phyloP scores from a whole-genome alignment of 2,888 invertebrate genomes.

The Pelosia muscerda region DNA sequence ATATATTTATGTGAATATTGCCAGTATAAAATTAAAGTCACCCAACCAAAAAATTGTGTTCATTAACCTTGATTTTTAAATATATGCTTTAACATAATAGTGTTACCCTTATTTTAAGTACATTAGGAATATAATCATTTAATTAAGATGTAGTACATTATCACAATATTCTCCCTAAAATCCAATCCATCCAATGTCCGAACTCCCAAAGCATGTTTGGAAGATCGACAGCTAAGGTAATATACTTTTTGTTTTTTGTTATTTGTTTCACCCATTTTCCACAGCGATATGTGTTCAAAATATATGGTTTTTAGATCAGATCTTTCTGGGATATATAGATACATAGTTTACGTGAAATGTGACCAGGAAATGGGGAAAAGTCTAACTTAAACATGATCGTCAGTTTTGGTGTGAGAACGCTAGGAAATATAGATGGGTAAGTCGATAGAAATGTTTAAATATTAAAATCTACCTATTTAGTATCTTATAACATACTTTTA shows the following conservation, averaged over 20 bases:
- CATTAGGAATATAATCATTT: conserved; percentile 40
- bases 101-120: conserved; percentile 62
- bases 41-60: conserved; percentile 20
- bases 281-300: conserved; percentile 29
- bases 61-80: conserved; percentile 21
- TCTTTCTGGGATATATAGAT: too few species aligned
- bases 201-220: conserved; percentile 79
- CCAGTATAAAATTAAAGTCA: neutral
- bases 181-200: conserved; percentile 60
- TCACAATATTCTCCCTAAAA: conserved; percentile 56
- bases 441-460: too few species aligned
- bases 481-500: too few species aligned
- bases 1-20: neutral
- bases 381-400: too few species aligned
- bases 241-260: conserved; percentile 64
- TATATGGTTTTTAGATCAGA: conserved; percentile 25
- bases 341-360: too few species aligned
- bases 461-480: too few species aligned
- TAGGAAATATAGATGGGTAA: too few species aligned
- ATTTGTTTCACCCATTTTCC: conserved; percentile 53
- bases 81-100: conserved; percentile 66
- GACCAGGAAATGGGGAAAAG: too few species aligned
- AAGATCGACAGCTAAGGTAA: conserved; percentile 81
- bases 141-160: conserved; percentile 50
- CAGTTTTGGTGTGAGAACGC: too few species aligned